A percentile compares a stretch with the other conserved stretches of the same genome.
These are phyloP conservation scores for Tribolium freemani DNA, from an alignment of 2,888 invertebrate species.

Conservation along the genomic window DNA sequence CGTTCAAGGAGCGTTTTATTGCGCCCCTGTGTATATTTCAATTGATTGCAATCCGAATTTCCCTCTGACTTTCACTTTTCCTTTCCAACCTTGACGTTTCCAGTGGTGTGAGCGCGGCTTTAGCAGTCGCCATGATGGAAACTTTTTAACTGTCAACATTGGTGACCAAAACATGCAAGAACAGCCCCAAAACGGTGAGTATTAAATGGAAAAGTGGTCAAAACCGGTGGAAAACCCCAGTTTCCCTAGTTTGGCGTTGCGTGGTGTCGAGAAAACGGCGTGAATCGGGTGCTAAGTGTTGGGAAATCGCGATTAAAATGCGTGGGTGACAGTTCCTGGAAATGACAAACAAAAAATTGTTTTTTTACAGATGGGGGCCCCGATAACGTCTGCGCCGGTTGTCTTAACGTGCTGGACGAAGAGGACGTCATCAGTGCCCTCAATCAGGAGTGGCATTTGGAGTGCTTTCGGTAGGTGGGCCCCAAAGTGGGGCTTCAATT, in stretches of 20 bases:
- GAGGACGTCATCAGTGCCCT: constrained; percentile 86
- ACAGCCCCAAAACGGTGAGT: constrained; percentile 59
- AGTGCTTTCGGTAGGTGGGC: constrained; percentile 82
- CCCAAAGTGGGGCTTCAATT: not conserved
- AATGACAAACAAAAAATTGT: constrained; percentile 47
- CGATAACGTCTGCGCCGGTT: constrained; percentile 76
- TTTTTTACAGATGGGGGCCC: constrained; percentile 52
- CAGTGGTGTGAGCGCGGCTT: constrained; percentile 7
- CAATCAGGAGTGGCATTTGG: constrained; percentile 89
- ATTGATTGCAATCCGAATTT: not conserved
- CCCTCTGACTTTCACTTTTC: constrained; percentile 4
- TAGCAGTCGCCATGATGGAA: constrained; percentile 38
- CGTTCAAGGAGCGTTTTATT: no score
- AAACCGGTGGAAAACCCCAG: not conserved
- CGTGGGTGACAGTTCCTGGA: constrained; percentile 56
- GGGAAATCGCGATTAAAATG: constrained; percentile 42
- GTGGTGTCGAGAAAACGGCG: no score
- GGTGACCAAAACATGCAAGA: constrained; percentile 58
- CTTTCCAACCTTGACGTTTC: constrained; percentile 1
- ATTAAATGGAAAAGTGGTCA: constrained; percentile 19
- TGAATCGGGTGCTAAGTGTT: not conserved
- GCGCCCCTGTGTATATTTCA: not conserved
- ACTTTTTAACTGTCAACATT: constrained; percentile 31
- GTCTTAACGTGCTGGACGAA: constrained; percentile 80
- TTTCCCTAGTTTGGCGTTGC: not conserved